phyloP scores from a whole-genome alignment of 2,888 invertebrate species.

The Operophtera brumata region DNA sequence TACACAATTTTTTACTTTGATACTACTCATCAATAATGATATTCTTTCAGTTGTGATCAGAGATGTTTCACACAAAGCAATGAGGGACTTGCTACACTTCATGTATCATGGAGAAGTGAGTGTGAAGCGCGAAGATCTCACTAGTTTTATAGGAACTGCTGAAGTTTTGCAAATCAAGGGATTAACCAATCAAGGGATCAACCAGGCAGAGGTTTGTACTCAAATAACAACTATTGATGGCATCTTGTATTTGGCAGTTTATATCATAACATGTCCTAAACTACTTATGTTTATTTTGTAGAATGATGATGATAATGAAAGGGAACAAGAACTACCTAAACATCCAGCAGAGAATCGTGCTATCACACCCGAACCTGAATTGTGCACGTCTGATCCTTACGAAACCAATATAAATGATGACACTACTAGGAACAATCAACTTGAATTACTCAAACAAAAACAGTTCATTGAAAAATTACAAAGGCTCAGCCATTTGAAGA shows the following conservation, averaged over 20 bases:
- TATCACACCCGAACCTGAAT: constrained; percentile 58
- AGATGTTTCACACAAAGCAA: constrained; percentile 85
- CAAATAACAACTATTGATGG: too few species aligned
- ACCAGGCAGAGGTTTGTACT: constrained; percentile 50
- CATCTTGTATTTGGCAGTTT: not conserved
- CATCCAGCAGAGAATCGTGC: constrained; percentile 52
- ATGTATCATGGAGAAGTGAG: constrained; percentile 90
- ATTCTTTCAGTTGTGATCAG: constrained; percentile 83
- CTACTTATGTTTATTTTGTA: constrained; percentile 39
- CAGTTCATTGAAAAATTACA: constrained; percentile 72
- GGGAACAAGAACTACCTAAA: constrained; percentile 61
- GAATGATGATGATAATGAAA: constrained; percentile 68
- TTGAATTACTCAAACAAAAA: constrained; percentile 64
- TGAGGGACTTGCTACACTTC: constrained; percentile 86
- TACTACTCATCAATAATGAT: not conserved
- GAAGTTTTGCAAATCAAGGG: constrained; percentile 88
- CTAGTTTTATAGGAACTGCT: constrained; percentile 86
- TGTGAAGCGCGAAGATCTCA: constrained; percentile 86
- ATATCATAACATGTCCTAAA: not conserved
- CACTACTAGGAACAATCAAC: constrained; percentile 51
- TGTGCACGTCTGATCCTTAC: constrained; percentile 57
- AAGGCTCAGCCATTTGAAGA: constrained; percentile 67
- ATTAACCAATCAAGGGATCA: constrained; percentile 76
- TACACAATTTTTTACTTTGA: not conserved
- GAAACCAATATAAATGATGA: constrained; percentile 55